phyloP scores from a whole-genome alignment of 1,140 invertebrate species.

The Cydia strobilella region DNA sequence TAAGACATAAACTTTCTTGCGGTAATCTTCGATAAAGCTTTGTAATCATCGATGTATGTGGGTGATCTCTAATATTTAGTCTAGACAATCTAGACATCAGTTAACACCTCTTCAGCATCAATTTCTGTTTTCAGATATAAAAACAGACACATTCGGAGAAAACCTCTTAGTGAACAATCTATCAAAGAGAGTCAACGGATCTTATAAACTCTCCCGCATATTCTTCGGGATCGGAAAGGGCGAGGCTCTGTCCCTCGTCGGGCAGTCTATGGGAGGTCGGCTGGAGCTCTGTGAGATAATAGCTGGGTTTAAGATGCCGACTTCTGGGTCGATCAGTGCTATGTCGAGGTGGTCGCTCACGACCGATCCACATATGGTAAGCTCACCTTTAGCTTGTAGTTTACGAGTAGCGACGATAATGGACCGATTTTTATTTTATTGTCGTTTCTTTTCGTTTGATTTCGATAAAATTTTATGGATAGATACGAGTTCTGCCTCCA shows the following conservation, averaged over 20 bases:
- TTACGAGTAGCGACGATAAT: no score
- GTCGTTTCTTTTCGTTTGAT: no score
- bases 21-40: not conserved
- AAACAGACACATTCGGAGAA: slow-evolving; percentile 54
- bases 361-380: slow-evolving; percentile 51
- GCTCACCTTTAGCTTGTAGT: not conserved
- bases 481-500: no score
- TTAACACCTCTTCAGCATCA: not conserved
- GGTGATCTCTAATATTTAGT: no score
- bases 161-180: slow-evolving; percentile 54
- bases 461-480: no score
- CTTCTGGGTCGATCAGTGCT: slow-evolving; percentile 47
- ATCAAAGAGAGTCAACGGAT: slow-evolving; percentile 36
- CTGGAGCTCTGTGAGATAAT: slow-evolving; percentile 52
- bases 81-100: no score
- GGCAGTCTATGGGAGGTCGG: slow-evolving; percentile 51
- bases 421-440: no score
- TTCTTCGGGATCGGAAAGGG: slow-evolving; percentile 55
- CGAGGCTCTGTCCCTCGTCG: slow-evolving; percentile 53
- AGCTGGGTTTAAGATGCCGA: slow-evolving; percentile 52
- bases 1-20: not conserved
- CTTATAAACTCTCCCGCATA: slow-evolving; percentile 45
- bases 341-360: slow-evolving; percentile 55
- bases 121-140: slow-evolving; percentile 37
- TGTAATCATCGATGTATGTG: not conserved